Evolutionary conservation across 1,140 invertebrate species (phyloP).

Genomic region (Zeugodacus cucurbitae): DNA sequence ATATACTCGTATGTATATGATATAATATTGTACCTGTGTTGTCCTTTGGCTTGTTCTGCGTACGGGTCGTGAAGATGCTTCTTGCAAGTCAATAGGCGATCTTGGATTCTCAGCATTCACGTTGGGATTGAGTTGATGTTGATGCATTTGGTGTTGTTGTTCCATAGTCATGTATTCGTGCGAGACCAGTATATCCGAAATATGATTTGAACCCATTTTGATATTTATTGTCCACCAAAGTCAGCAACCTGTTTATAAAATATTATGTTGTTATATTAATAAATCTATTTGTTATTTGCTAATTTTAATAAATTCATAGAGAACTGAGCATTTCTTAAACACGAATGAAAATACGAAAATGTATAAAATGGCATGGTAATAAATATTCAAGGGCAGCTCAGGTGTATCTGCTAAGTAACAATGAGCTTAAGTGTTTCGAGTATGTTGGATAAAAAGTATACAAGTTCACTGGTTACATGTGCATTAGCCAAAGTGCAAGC

Average conservation of each 20-base stretch:
- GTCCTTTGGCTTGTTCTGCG: constrained; percentile 57
- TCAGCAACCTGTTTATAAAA: neutral
- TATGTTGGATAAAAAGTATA: neutral
- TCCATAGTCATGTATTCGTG: constrained; percentile 37
- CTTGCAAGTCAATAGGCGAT: constrained; percentile 53
- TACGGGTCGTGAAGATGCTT: constrained; percentile 54
- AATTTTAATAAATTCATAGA: neutral
- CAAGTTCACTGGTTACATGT: neutral
- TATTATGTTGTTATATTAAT: too few species aligned
- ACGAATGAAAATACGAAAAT: too few species aligned
- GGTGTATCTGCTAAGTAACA: neutral
- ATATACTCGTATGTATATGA: too few species aligned
- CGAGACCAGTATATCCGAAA: constrained; percentile 56
- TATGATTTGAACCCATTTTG: constrained; percentile 57
- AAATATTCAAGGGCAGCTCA: neutral
- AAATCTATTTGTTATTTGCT: too few species aligned
- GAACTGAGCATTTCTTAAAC: neutral
- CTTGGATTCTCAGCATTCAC: neutral
- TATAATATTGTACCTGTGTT: constrained; percentile 55
- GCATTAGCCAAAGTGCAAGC: neutral
- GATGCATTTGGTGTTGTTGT: constrained; percentile 41
- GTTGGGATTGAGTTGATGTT: constrained; percentile 6
- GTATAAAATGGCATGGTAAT: neutral
- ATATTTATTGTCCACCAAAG: neutral
- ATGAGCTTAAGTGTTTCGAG: neutral